Percentiles rank a stretch among this genome's conserved stretches.
Evolutionary conservation across 2,797 vertebrate species (phyloP).

Genomic region (Brotula barbata): DNA sequence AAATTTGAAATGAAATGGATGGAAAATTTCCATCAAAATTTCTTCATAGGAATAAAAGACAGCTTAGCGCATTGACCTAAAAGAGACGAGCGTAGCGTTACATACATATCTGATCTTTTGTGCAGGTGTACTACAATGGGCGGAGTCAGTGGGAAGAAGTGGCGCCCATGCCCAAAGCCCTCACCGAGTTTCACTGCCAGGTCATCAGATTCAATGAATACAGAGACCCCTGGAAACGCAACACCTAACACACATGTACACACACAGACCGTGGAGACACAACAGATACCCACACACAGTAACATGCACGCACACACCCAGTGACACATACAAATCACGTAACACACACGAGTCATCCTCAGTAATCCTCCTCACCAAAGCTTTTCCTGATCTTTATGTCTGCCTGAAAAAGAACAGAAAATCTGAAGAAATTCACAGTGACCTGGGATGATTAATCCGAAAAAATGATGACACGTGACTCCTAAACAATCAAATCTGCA

Average conservation of each 20-base stretch:
- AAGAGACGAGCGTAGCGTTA: too few relatives aligned
- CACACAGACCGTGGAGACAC: constrained; percentile 2
- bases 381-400: too few relatives aligned
- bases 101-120: not conserved
- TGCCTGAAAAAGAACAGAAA: too few relatives aligned
- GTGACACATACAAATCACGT: constrained; percentile 7
- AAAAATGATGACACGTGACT: too few relatives aligned
- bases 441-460: too few relatives aligned
- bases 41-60: too few relatives aligned
- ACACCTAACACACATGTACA: constrained; percentile 10
- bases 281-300: not conserved
- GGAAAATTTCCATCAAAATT: too few relatives aligned
- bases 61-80: too few relatives aligned
- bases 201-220: constrained; percentile 92
- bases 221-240: constrained; percentile 87
- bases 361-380: too few relatives aligned
- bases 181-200: constrained; percentile 98
- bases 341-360: not conserved
- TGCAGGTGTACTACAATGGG: constrained; percentile 90
- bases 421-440: too few relatives aligned
- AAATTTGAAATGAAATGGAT: too few relatives aligned
- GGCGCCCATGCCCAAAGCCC: constrained; percentile 90
- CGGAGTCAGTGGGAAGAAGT: constrained; percentile 96
- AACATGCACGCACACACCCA: constrained; percentile 1
- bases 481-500: too few relatives aligned